Evolutionary conservation across 2,113 vertebrate species (phyloP).

Genomic region (Patagioenas fasciata): DNA sequence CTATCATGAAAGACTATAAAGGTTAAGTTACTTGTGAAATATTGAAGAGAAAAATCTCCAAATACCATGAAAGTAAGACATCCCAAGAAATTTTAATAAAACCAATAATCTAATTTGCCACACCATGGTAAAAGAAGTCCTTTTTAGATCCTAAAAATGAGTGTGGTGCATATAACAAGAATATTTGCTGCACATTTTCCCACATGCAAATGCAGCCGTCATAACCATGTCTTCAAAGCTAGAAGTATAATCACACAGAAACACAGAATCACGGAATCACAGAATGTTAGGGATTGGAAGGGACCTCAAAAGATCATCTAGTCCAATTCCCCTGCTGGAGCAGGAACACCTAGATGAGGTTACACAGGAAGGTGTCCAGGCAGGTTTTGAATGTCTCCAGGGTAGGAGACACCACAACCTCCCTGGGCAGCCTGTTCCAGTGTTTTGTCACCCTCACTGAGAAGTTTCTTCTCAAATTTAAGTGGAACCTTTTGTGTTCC

Average conservation of each 20-base stretch:
- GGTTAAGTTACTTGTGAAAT: neutral
- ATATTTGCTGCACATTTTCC: neutral
- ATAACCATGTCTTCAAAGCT: neutral
- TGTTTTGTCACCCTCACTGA: too few species aligned
- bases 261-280: too few species aligned
- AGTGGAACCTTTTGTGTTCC: too few species aligned
- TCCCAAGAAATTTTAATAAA: neutral
- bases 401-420: too few species aligned
- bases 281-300: too few species aligned
- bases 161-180: neutral
- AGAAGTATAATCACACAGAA: neutral
- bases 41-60: neutral
- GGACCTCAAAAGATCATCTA: too few species aligned
- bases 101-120: neutral
- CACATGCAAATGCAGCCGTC: neutral
- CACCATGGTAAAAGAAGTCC: rapidly evolving
- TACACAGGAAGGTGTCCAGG: too few species aligned
- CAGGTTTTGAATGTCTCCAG: too few species aligned
- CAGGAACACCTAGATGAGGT: too few species aligned
- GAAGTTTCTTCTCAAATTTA: too few species aligned
- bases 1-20: neutral
- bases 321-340: too few species aligned
- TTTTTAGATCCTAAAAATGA: neutral
- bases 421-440: too few species aligned
- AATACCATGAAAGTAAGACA: neutral